Percentiles rank a stretch among this genome's conserved stretches.
Evolutionary conservation across 1,140 invertebrate species (phyloP).

Genomic region (Venturia canescens): DNA sequence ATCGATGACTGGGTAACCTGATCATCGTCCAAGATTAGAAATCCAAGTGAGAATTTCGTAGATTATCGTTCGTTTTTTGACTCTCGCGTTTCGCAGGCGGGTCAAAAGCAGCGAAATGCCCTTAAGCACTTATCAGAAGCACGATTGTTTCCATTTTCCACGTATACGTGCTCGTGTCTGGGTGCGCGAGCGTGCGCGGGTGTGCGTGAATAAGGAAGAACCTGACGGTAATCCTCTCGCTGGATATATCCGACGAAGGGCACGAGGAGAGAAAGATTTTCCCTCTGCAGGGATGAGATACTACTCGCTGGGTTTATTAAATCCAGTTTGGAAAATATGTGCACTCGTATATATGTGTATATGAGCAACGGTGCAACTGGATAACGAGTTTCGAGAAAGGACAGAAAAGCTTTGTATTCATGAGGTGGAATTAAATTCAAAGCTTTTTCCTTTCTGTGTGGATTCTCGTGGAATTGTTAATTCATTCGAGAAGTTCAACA

Average conservation of each 20-base stretch:
- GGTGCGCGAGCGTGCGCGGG: no score
- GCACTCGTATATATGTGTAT: background rate
- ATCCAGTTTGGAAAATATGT: background rate
- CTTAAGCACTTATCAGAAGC: background rate
- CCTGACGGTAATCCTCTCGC: background rate
- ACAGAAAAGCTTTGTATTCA: slow-evolving; percentile 5
- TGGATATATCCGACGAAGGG: background rate
- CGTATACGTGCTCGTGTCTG: background rate
- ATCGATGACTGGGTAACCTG: no score
- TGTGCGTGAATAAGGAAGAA: no score
- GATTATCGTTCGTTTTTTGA: background rate
- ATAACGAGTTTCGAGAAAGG: slow-evolving; percentile 14
- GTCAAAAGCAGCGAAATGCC: background rate
- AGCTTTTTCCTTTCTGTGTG: slow-evolving; percentile 1
- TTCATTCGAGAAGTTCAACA: no score
- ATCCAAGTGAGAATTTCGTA: background rate
- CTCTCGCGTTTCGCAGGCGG: background rate
- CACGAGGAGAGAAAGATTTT: background rate
- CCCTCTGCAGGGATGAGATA: slow-evolving; percentile 7
- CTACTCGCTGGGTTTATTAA: slow-evolving; percentile 19
- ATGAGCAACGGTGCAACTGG: background rate
- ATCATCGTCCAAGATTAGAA: no score
- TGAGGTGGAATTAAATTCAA: slow-evolving; percentile 15
- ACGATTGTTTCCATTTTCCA: background rate
- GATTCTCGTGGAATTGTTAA: no score